Evolutionary conservation across 2,113 vertebrate species (phyloP).

Genomic region (Hippocampus barbouri): DNA sequence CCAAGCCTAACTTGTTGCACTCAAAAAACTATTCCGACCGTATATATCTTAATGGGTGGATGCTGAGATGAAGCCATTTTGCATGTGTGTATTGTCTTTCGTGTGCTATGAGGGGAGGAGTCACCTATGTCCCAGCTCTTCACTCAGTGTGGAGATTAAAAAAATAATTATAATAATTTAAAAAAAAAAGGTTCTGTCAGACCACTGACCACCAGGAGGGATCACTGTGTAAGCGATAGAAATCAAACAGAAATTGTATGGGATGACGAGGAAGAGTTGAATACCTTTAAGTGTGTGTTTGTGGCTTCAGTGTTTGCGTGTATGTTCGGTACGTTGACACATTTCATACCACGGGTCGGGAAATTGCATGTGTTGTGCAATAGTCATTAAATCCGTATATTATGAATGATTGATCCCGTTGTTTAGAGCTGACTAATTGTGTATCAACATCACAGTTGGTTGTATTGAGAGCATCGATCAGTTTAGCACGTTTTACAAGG

Average conservation of each 20-base stretch:
- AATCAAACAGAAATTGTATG: neutral
- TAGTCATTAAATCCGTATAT: constrained; percentile 55
- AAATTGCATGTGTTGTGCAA: constrained; percentile 73
- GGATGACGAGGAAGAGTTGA: constrained; percentile 16
- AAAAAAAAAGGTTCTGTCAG: constrained; percentile 29
- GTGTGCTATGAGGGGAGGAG: constrained; percentile 52
- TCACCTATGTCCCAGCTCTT: constrained; percentile 34
- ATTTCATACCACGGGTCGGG: constrained; percentile 66
- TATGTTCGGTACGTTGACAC: constrained; percentile 18
- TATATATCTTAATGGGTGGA: constrained; percentile 46
- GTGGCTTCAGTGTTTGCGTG: constrained; percentile 9
- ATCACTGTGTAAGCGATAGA: constrained; percentile 15
- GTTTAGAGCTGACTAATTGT: constrained; percentile 9
- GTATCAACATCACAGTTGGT: neutral
- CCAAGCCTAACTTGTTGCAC: constrained; percentile 61
- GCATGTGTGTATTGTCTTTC: constrained; percentile 66
- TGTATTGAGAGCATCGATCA: neutral
- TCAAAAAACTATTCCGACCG: constrained; percentile 54
- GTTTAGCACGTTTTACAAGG: neutral
- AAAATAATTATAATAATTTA: neutral
- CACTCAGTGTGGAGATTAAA: constrained; percentile 27
- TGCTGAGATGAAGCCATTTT: constrained; percentile 65
- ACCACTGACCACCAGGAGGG: constrained; percentile 63
- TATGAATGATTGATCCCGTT: constrained; percentile 47
- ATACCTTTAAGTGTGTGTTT: constrained; percentile 32